Conservation (phyloP, 2,888 invertebrate genomes). For the Lithophane semibrunnea region DNA sequence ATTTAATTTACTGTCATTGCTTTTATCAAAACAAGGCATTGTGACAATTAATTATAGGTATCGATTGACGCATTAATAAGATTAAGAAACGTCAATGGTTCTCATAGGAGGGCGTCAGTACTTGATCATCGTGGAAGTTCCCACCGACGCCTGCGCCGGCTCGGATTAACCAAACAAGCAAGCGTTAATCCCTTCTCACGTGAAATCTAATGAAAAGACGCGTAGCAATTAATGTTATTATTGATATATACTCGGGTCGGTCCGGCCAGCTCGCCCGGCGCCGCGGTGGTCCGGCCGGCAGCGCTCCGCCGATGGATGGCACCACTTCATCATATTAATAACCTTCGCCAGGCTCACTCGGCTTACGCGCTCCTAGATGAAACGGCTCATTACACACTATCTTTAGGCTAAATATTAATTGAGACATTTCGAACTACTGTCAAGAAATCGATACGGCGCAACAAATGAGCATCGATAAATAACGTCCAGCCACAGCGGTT, state of each 20-base stretch:
- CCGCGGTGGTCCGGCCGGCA: conserved; percentile 81
- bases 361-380: conserved; percentile 88
- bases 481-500: conserved; percentile 71
- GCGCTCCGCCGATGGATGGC: conserved; percentile 78
- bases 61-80: conserved; percentile 52
- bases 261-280: conserved; percentile 68
- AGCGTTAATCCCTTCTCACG: conserved; percentile 85
- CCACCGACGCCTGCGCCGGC: conserved; percentile 74
- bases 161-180: conserved; percentile 86
- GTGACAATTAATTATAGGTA: conserved; percentile 42
- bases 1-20: conserved; percentile 29
- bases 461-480: conserved; percentile 83
- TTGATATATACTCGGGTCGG: conserved; percentile 73
- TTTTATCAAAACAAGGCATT: conserved; percentile 27
- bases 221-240: conserved; percentile 82
- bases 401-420: conserved; percentile 90
- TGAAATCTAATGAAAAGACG: conserved; percentile 84
- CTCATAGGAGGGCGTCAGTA: conserved; percentile 69
- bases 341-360: conserved; percentile 85
- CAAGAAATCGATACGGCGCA: conserved; percentile 76
- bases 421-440: conserved; percentile 87
- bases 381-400: conserved; percentile 86
- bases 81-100: conserved; percentile 62
- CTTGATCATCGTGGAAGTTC: conserved; percentile 76
- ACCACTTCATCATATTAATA: conserved; percentile 88